phyloP scores from a whole-genome alignment of 64 coral and sea anemone species.

The Pocillopora damicornis region DNA sequence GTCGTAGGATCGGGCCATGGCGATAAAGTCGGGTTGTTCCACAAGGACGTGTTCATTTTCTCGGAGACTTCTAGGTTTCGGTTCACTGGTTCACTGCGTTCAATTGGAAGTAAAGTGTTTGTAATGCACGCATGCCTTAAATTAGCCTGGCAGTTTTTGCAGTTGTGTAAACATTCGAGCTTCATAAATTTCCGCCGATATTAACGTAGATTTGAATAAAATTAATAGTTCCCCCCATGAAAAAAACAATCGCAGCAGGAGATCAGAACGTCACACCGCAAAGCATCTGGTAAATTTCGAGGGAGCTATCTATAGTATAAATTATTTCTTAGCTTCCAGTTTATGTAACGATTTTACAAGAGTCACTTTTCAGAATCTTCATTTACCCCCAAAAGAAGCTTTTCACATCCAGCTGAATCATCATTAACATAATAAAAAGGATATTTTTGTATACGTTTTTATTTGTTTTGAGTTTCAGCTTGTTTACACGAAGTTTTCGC shows the following conservation, averaged over 20 bases:
- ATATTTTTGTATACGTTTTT: neutral
- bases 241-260: neutral
- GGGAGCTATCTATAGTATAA: neutral
- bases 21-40: neutral
- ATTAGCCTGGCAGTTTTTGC: neutral
- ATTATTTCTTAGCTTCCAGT: neutral
- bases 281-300: neutral
- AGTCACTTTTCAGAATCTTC: neutral
- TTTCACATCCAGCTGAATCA: neutral
- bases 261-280: neutral
- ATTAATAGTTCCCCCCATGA: neutral
- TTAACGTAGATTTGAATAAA: neutral
- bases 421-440: conserved; percentile 22
- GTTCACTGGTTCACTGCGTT: neutral
- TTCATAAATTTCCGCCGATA: conserved; percentile 5
- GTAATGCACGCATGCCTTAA: neutral
- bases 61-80: neutral
- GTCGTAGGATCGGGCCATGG: neutral
- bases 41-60: neutral
- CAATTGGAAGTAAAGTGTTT: neutral
- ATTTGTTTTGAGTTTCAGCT: neutral
- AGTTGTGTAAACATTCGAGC: conserved; percentile 15
- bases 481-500: conserved; percentile 1
- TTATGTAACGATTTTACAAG: neutral
- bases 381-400: neutral